Evolutionary conservation across 53 echinoderm and acorn worm species (phyloP).

Genomic region (Antedon mediterranea): DNA sequence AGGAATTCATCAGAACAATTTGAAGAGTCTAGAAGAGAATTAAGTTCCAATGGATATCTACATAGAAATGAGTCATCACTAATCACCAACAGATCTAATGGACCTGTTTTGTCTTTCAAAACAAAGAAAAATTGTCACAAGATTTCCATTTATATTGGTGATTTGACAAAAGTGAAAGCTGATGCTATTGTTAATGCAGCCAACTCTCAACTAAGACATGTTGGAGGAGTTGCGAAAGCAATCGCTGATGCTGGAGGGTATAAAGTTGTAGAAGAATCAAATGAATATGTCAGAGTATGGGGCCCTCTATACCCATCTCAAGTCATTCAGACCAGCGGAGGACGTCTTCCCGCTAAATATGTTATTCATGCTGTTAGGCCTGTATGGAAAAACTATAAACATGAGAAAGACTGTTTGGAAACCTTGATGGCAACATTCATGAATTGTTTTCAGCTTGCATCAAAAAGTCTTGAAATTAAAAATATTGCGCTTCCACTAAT

Average conservation of each 20-base stretch:
- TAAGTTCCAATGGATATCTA: too few species aligned
- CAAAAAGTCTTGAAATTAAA: constrained; percentile 11
- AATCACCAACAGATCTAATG: not conserved
- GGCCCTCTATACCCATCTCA: constrained; percentile 32
- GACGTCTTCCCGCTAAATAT: constrained; percentile 24
- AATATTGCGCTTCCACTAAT: constrained; percentile 33
- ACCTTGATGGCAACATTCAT: constrained; percentile 27
- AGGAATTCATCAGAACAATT: too few species aligned
- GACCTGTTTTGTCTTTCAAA: not conserved
- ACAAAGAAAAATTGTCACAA: not conserved
- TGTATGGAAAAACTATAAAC: constrained; percentile 26
- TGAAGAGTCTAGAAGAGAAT: too few species aligned
- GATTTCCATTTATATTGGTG: constrained; percentile 8
- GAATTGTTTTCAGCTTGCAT: constrained; percentile 21
- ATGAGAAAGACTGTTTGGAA: constrained; percentile 20
- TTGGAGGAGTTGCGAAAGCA: constrained; percentile 26
- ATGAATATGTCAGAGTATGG: constrained; percentile 14
- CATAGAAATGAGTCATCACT: too few species aligned
- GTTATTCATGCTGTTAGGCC: constrained; percentile 52
- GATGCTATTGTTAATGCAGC: constrained; percentile 46
- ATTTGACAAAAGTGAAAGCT: constrained; percentile 25
- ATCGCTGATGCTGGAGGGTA: constrained; percentile 23
- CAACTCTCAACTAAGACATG: constrained; percentile 19
- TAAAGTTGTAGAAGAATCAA: constrained; percentile 18
- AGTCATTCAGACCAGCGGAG: constrained; percentile 26